Evolutionary conservation across 2,113 vertebrate species (phyloP).

Genomic region (Hepsetus odoe): DNA sequence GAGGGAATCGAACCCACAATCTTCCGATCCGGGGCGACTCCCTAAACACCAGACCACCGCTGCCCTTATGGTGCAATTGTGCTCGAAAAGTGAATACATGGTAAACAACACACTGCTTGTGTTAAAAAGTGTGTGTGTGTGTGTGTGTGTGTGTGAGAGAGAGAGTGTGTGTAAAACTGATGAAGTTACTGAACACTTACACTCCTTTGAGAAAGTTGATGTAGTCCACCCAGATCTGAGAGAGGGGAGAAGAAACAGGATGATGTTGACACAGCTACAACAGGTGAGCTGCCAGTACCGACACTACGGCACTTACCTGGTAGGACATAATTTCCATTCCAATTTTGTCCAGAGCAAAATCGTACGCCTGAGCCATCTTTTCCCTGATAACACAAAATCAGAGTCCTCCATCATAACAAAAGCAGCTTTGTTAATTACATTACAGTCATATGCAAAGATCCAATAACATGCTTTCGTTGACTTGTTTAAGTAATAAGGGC

Average conservation of each 20-base stretch:
- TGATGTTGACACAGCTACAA: background rate
- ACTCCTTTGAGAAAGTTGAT: conserved; percentile 99
- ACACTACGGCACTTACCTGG: conserved; percentile 78
- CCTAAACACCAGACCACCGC: too few relatives aligned
- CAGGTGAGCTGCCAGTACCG: background rate
- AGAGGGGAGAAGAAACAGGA: conserved; percentile 58
- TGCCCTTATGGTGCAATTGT: too few relatives aligned
- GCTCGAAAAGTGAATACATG: too few relatives aligned
- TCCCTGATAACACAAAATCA: conserved; percentile 78
- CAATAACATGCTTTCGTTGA: too few relatives aligned
- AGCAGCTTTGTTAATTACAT: background rate
- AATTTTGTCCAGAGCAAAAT: conserved; percentile 99
- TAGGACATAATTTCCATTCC: conserved; percentile 99
- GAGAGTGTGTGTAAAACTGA: too few relatives aligned
- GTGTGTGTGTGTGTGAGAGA: too few relatives aligned
- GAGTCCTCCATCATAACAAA: background rate
- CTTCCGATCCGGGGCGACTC: too few relatives aligned
- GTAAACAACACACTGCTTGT: too few relatives aligned
- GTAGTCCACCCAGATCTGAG: conserved; percentile 99
- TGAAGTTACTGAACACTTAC: conserved; percentile 78
- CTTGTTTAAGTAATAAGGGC: too few relatives aligned
- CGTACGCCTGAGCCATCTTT: conserved; percentile 99
- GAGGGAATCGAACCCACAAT: too few relatives aligned
- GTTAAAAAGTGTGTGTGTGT: too few relatives aligned
- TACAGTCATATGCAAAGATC: too few relatives aligned